Percentiles rank a stretch among this genome's conserved stretches.
Conservation (phyloP, 1,140 invertebrate genomes). For the Steinernema khuongi region DNA sequence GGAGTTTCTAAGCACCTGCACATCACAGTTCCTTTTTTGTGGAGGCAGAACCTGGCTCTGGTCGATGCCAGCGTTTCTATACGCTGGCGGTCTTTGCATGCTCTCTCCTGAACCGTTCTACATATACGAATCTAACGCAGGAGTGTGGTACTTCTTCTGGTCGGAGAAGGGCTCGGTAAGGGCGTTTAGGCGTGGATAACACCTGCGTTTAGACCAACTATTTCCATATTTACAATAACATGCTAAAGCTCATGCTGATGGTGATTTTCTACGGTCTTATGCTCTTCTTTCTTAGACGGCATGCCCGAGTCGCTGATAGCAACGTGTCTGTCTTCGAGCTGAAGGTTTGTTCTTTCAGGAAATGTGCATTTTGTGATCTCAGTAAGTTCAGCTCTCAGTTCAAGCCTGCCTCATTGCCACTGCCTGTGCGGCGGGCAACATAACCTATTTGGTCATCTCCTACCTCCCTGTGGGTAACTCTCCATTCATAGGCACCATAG, state of each 20-base stretch:
- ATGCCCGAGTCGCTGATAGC: not conserved
- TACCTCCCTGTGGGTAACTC: not conserved
- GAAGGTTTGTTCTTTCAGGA: not conserved
- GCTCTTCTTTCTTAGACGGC: not conserved
- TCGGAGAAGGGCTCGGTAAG: not conserved
- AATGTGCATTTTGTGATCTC: too few species aligned
- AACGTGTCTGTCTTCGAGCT: not conserved
- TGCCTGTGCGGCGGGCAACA: not conserved
- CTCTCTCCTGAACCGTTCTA: not conserved
- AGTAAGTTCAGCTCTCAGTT: not conserved
- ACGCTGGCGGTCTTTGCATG: not conserved
- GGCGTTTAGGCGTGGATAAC: not conserved
- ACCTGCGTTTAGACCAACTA: constrained; percentile 9
- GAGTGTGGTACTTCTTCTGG: constrained; percentile 9
- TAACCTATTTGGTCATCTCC: not conserved
- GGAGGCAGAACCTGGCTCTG: too few species aligned
- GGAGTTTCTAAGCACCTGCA: not conserved
- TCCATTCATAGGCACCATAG: not conserved
- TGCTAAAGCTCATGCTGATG: not conserved
- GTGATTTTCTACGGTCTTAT: not conserved
- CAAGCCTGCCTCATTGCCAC: not conserved
- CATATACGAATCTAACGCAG: not conserved
- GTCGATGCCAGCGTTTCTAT: too few species aligned
- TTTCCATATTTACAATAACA: constrained; percentile 2
- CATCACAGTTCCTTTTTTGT: too few species aligned